Base-by-base conservation (phyloP, 2,888 invertebrate genomes). In the Tenthredo scrophulariae region DNA sequence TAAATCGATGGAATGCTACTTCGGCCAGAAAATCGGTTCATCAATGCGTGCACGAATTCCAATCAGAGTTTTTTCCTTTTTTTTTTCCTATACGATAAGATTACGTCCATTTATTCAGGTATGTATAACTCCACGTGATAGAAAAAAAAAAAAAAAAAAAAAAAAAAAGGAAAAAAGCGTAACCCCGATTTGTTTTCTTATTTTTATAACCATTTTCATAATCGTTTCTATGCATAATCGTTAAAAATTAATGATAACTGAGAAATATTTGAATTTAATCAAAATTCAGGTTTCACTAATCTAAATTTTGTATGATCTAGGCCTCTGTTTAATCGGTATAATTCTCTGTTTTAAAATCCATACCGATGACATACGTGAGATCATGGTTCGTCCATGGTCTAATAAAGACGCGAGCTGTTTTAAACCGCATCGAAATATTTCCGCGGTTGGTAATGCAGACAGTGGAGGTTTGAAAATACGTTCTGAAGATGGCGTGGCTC, bases 1-100 rank as follows among this genome's bases (percentile, higher is more conserved):
- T 43, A 22, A 74, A 74, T 74, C 72, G 72, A 43, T 72, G 72
- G 22, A 43, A 74, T 74, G 72, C 72, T 22, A 26, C 72, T 74
- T 43, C 72, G 72, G 4, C 6, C 40, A 40, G 72, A 74, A 22
- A 74, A 74, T 13, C 72, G 72, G 72, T 74, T 43, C 26, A 33
- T 33, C 67, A 67, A 6, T 67, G 29, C 67, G 2, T 2, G 67
- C 67, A 67, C 13, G 33, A 67, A 33, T 67, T 33, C 7, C 33
- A 67, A 67, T 67, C 29, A 33, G 18, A 67, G 5, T 33, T 18
- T 18, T 33, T 15, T 29, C 5, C 33, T 37, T 37, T 37, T 37
- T 7, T 37, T 37, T 37, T 37, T 37, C 4, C 18, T 33, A 6
- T 18, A 29, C 6, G 18, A 67, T 67, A 1, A 67, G 33, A 29